A percentile compares a stretch with the other conserved stretches of the same genome.
phyloP scores from a whole-genome alignment of 2,888 invertebrate genomes.

The Leptinotarsa haldemani region DNA sequence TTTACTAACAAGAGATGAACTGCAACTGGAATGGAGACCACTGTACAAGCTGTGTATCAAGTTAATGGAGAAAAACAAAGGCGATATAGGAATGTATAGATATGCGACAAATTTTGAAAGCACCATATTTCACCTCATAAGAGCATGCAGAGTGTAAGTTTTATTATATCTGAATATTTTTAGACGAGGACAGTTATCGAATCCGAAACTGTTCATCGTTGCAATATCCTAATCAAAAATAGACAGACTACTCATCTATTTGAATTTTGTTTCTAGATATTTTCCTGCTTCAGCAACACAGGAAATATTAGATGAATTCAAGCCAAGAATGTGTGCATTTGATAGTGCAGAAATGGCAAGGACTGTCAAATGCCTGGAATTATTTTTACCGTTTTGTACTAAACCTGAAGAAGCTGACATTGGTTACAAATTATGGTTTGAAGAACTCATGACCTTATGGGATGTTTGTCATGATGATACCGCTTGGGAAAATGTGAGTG shows the following conservation, averaged over 20 bases:
- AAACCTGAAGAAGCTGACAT: slow-evolving; percentile 72
- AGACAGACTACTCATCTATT: neutral
- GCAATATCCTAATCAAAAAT: neutral
- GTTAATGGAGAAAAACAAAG: slow-evolving; percentile 70
- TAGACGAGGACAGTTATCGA: neutral
- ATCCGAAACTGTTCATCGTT: neutral
- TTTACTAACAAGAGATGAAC: slow-evolving; percentile 81
- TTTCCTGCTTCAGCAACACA: slow-evolving; percentile 80
- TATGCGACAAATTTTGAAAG: slow-evolving; percentile 53
- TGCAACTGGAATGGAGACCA: slow-evolving; percentile 87
- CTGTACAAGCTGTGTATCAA: slow-evolving; percentile 77
- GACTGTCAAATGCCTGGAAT: slow-evolving; percentile 72
- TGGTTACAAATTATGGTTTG: slow-evolving; percentile 83
- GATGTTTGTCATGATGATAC: slow-evolving; percentile 80
- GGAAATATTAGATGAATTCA: slow-evolving; percentile 87
- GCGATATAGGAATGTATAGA: slow-evolving; percentile 72
- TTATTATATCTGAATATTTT: neutral
- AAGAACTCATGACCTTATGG: slow-evolving; percentile 83
- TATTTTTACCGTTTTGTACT: slow-evolving; percentile 82
- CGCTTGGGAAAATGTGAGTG: slow-evolving; percentile 73
- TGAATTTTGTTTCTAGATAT: slow-evolving; percentile 67
- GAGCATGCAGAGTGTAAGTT: slow-evolving; percentile 60
- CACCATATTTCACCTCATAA: slow-evolving; percentile 58
- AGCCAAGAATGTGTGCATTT: slow-evolving; percentile 84
- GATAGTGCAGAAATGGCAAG: slow-evolving; percentile 68